Evolutionary conservation across 92 coral and sea anemone species (phyloP).

Genomic region (Bergia puertoricense): DNA sequence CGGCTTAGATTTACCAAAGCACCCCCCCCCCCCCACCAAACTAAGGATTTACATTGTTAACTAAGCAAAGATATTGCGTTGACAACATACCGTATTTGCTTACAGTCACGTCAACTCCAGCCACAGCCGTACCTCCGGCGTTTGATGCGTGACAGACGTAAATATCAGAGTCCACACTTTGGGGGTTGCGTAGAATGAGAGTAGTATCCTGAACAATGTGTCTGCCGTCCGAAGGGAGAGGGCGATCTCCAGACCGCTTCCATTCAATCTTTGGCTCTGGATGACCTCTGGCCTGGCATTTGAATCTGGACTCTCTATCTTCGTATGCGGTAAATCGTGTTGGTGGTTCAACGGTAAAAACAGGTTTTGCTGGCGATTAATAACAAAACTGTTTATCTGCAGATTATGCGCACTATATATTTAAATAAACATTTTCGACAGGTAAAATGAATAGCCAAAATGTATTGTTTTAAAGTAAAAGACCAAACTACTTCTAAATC

Average conservation of each 20-base stretch:
- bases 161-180: conserved; percentile 63
- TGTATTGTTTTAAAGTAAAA: too few species aligned
- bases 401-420: too few species aligned
- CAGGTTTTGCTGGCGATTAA: conserved; percentile 60
- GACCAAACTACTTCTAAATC: too few species aligned
- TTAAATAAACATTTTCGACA: too few species aligned
- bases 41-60: background rate
- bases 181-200: conserved; percentile 69
- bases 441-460: too few species aligned
- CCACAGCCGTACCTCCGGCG: conserved; percentile 70
- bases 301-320: conserved; percentile 55
- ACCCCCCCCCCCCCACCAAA: too few species aligned
- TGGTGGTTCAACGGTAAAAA: conserved; percentile 53
- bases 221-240: conserved; percentile 58
- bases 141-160: conserved; percentile 79
- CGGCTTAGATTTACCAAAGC: too few species aligned
- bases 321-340: conserved; percentile 62
- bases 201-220: conserved; percentile 53
- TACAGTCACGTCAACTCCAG: conserved; percentile 64
- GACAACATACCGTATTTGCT: conserved; percentile 58
- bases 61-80: background rate
- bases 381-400: background rate
- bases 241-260: conserved; percentile 75
- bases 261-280: conserved; percentile 77
- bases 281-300: conserved; percentile 67